Evolutionary conservation across 1,140 invertebrate genomes (phyloP), one percentile per base, ranked within the genome.

Genomic region (Drosophila bipectinata): DNA sequence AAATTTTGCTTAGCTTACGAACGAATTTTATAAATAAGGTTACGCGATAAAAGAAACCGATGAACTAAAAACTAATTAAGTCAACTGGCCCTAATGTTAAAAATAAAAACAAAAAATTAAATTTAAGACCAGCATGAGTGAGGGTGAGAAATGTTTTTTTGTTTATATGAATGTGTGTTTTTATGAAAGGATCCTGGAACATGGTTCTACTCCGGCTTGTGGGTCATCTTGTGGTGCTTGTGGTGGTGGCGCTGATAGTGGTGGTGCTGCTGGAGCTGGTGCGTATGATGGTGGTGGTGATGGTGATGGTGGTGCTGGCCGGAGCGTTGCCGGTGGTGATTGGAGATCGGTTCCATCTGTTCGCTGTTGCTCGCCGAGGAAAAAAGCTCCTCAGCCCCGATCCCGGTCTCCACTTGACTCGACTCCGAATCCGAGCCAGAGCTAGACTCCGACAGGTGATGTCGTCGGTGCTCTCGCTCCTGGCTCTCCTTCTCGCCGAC

Each of bases 61-160:
- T 67, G 9, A 83, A 88, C 79, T 83, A 79, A 83, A 73, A 77
- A 72, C 72, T 88, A 88, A 82, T 88, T 87, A 87, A 87, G 82
- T 87, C 79, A 69, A 82, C 79, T 88, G 78, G 82, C 74, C 78
- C 78, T 87, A 64, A 74, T 73, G 62, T 69, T 73, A 73, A 45
- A 84, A 73, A 73, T 48, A 58, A n/a, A 77, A 78, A 85, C 39
- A 81, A 78, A 72, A 77, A 60, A 62, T 73, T 32, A 30, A 37
- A 26, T 48, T 37, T 56, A 72, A 55, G 58, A 68, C 53, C 67
- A 79, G 68, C 52, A 64, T 77, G 48, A 12, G 47, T 52, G 28
- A n/a, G 24, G 37, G 69, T 51, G 52, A 18, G 37, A 47, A 18
- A 34, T 34, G 15, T n/a, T 15, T 34, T 18, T 30, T 5, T 28